These are phyloP conservation scores for Tautogolabrus adspersus DNA, from an alignment of 2,113 vertebrate genomes.

Conservation along the genomic window DNA sequence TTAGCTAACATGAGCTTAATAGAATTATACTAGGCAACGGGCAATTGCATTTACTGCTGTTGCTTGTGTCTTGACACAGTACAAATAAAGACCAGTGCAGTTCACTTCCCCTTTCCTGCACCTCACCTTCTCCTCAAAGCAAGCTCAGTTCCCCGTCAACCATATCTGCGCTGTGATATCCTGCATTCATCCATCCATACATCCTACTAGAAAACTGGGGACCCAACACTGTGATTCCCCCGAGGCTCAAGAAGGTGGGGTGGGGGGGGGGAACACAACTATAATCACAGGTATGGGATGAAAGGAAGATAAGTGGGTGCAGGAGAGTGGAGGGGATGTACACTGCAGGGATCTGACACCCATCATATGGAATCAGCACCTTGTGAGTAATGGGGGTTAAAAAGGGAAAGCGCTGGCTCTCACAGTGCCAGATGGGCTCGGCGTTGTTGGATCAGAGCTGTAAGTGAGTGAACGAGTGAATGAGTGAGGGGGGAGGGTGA, in stretches of 20 bases:
- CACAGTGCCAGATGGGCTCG: constrained; percentile 62
- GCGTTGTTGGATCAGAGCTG: constrained; percentile 37
- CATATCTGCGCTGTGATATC: constrained; percentile 35
- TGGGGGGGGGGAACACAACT: constrained; percentile 4
- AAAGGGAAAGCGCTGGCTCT: constrained; percentile 61
- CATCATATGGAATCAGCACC: constrained; percentile 75
- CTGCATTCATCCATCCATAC: constrained; percentile 9
- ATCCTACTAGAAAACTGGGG: background rate
- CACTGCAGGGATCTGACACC: constrained; percentile 65
- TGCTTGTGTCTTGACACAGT: constrained; percentile 31
- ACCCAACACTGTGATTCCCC: constrained; percentile 10
- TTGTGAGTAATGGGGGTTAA: constrained; percentile 75
- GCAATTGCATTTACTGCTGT: constrained; percentile 29
- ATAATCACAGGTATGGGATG: constrained; percentile 59
- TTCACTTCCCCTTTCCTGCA: constrained; percentile 5
- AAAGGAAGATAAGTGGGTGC: constrained; percentile 63
- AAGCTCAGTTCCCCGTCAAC: constrained; percentile 39
- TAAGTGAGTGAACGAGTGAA: constrained; percentile 37
- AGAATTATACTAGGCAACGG: constrained; percentile 4
- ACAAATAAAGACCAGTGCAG: constrained; percentile 16
- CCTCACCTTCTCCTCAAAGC: constrained; percentile 47
- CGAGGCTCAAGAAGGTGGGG: constrained; percentile 7
- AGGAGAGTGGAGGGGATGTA: constrained; percentile 53
- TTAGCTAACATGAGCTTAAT: constrained; percentile 33
- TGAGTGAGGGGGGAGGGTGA: constrained; percentile 12